These are phyloP conservation scores for Strongylocentrotus purpuratus DNA, from an alignment of 35 echinoderm and acorn worm genomes.

Conservation along the genomic window DNA sequence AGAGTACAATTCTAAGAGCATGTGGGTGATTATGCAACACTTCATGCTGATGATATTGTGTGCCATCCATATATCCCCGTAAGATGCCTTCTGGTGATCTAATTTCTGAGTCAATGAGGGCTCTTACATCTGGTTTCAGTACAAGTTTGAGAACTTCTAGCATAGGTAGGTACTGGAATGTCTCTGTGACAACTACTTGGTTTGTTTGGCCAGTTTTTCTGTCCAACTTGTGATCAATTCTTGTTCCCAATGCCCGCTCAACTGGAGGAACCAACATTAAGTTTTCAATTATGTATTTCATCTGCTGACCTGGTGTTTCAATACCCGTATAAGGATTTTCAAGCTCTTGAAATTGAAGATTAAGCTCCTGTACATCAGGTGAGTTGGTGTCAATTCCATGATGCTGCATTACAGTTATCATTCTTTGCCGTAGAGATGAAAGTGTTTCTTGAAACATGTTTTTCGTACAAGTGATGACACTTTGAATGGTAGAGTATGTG, in stretches of 20 bases:
- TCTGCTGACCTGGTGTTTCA: slow-evolving; percentile 38
- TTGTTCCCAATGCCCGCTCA: slow-evolving; percentile 48
- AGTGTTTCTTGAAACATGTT: slow-evolving; percentile 57
- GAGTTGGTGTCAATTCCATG: slow-evolving; percentile 56
- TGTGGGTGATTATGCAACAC: slow-evolving; percentile 53
- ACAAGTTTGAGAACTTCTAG: slow-evolving; percentile 42
- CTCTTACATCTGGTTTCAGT: slow-evolving; percentile 37
- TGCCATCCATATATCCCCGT: slow-evolving; percentile 48
- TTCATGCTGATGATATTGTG: slow-evolving; percentile 22
- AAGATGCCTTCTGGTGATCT: background rate
- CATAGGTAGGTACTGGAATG: slow-evolving; percentile 64
- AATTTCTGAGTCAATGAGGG: slow-evolving; percentile 34
- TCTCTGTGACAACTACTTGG: slow-evolving; percentile 60
- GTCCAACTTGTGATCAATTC: slow-evolving; percentile 58
- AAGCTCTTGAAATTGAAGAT: slow-evolving; percentile 53
- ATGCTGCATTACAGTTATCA: slow-evolving; percentile 36
- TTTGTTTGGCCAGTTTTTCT: slow-evolving; percentile 53
- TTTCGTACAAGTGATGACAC: slow-evolving; percentile 47
- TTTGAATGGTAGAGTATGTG: slow-evolving; percentile 58
- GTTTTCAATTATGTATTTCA: slow-evolving; percentile 61
- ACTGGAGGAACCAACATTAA: slow-evolving; percentile 53
- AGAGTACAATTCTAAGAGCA: slow-evolving; percentile 54
- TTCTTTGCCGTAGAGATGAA: slow-evolving; percentile 45
- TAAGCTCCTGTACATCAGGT: slow-evolving; percentile 60
- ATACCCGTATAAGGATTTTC: slow-evolving; percentile 54